Base-by-base conservation (phyloP, 2,888 invertebrate genomes). In the Hylaea fasciaria region DNA sequence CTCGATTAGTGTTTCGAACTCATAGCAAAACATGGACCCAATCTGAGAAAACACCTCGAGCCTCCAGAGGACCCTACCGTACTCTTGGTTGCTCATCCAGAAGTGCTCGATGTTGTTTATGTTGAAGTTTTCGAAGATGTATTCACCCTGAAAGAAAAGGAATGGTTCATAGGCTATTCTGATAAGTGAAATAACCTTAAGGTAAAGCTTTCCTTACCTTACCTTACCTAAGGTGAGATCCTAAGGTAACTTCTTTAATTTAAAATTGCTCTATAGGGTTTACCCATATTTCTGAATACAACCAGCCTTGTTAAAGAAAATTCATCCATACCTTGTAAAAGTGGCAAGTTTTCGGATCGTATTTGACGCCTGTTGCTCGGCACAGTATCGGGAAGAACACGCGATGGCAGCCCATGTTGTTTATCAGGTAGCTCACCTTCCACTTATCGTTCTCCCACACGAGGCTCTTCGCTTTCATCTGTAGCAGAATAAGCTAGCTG, bases 21-120 rank as follows among this genome's bases (percentile, higher is more conserved):
- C 72, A 50, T 68, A 64, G 46, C 75, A 77, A 47, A 61, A 61
- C 2, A 68, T 50, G 0, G 64, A 66, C 0, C 72, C 72, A 3
- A 52, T 44, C 5, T 54, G 22, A 0, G 71, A 66, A 16, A 54
- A 66, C 14, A 66, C 50, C 45, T 75, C 75, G 0, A 65, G 29
- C 32, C 57, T 57, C 74, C 74, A 74, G 57, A 70, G 35, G 9
- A 70, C 56, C 22, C 56, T 66, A 10, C 76, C 75, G 41, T 75
- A 76, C 44, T 72, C 71, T 41, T 71, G 68, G 2, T 39, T 60
- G 13, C 53, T 56, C 64, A 67, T 61, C 66, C 63, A 72, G 4
- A 58, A 11, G 29, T 73, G 72, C 48, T 71, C 64, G 1, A 68
- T n/a, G 17, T 58, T 64, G 57, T 73, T 61, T 9, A 65, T 7